Percentiles rank a stretch among this genome's conserved stretches.
phyloP scores from a whole-genome alignment of 64 coral and sea anemone genomes.

The Platygyra sinensis region DNA sequence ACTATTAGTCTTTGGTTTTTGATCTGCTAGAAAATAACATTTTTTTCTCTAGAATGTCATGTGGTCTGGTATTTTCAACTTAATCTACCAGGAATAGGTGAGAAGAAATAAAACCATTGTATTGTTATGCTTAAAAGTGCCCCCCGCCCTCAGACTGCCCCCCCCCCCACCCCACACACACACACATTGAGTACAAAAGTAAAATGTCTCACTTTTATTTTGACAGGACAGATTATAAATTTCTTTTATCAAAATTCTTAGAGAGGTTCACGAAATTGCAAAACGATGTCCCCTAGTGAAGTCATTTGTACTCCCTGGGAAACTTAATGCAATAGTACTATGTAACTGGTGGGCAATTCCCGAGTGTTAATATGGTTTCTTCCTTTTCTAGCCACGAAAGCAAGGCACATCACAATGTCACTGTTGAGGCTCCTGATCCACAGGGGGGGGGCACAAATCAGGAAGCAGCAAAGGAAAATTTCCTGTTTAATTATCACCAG shows the following conservation, averaged over 20 bases:
- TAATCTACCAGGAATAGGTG: constrained; percentile 42
- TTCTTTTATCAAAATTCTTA: too few relatives aligned
- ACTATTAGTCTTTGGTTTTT: too few relatives aligned
- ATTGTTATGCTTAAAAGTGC: too few relatives aligned
- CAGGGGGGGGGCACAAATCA: not conserved
- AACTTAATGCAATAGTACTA: too few relatives aligned
- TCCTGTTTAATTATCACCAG: constrained; percentile 16
- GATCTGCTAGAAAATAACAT: too few relatives aligned
- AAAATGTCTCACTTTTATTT: too few relatives aligned
- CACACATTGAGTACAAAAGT: too few relatives aligned
- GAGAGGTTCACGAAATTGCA: not conserved
- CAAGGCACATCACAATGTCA: not conserved
- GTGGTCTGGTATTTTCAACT: constrained; percentile 50
- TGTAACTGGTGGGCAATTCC: constrained; percentile 4
- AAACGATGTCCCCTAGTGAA: not conserved
- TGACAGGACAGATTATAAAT: too few relatives aligned
- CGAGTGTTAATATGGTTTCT: not conserved
- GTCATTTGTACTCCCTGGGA: not conserved
- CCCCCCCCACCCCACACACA: too few relatives aligned
- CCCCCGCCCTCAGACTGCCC: too few relatives aligned
- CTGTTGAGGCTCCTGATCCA: constrained; percentile 2
- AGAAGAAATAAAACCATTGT: not conserved
- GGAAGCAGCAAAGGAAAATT: not conserved
- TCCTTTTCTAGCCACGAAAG: constrained; percentile 12
- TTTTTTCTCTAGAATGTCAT: constrained; percentile 33